phyloP scores from a whole-genome alignment of 2,113 vertebrate species.

The Tragulus kanchil region DNA sequence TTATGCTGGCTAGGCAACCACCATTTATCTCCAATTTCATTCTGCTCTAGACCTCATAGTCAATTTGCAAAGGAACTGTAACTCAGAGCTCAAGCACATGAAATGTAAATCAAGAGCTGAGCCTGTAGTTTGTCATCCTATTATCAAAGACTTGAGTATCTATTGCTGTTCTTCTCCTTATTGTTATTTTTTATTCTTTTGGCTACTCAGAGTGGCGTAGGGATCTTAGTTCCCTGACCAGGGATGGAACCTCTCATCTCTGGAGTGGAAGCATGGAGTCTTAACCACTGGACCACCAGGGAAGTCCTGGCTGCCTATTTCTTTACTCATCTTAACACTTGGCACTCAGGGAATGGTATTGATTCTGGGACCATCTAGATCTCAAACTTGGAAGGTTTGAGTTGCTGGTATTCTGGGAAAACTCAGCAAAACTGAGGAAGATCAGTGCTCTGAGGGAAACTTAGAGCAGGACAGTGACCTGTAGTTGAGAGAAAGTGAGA shows the following conservation, averaged over 20 bases:
- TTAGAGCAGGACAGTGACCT: background rate
- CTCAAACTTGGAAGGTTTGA: conserved; percentile 45
- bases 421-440: background rate
- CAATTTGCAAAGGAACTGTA: background rate
- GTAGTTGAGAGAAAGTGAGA: conserved; percentile 39
- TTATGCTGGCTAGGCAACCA: background rate
- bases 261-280: background rate
- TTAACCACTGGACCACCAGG: background rate
- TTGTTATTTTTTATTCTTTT: background rate
- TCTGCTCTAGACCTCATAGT: background rate
- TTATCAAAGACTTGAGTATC: background rate
- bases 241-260: background rate
- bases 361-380: conserved; percentile 56
- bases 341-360: background rate
- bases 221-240: background rate
- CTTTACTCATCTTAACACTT: background rate
- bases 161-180: background rate
- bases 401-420: conserved; percentile 44
- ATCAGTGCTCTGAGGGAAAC: background rate
- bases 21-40: background rate
- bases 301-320: background rate
- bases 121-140: background rate
- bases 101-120: background rate
- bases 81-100: background rate
- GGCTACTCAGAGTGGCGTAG: rapidly evolving